Base-by-base conservation (phyloP, 2,113 vertebrate species). In the Ciconia maguari region DNA sequence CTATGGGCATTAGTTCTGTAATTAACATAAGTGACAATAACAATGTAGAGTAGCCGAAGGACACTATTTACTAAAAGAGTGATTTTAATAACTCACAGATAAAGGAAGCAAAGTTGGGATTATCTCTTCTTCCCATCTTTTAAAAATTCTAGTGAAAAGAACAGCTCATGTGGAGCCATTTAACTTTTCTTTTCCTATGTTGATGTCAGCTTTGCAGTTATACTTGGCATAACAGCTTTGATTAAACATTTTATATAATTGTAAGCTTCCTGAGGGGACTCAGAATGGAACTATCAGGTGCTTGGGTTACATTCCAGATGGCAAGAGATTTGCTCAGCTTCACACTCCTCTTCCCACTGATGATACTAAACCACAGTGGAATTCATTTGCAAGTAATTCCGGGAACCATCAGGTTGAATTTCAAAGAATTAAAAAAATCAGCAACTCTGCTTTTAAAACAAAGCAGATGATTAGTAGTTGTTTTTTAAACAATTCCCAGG, bases 231-330 rank as follows among this genome's bases (percentile, higher is more conserved):
- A 97, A 92, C 96, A 90, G 90, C 61, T 95, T 94, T 95, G 96
- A 97, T 95, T 82, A 94, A 94, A 91, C 84, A 95, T 97, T 97
- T 95, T 93, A 95, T 89, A 92, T 85, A 95, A 96, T 87, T 94
- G 82, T 89, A 93, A 90, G 72, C 82, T 92, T 95, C 77, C 96
- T 95, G 91, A 90, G 75, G 93, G 95, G 81, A 95, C 91, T 87
- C 65, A 75, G 92, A 94, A 96, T 75, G 94, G 79, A 91, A 94
- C 90, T 92, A 89, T 97, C 91, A 95, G 96, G 92, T 96, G 93
- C 79, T 87, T 85, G 64, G 85, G 90, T 87, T 91, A 92, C 86
- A 96, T 96, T 96, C 91, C 92, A 90, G 92, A 97, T 96, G 97
- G 88, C 88, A 94, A 82, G 92, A 96, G 95, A 96, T 89, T 83